Evolutionary conservation across 1,140 invertebrate species (phyloP), one percentile per base, ranked within the genome.

Genomic region (Euborellia annulipes): DNA sequence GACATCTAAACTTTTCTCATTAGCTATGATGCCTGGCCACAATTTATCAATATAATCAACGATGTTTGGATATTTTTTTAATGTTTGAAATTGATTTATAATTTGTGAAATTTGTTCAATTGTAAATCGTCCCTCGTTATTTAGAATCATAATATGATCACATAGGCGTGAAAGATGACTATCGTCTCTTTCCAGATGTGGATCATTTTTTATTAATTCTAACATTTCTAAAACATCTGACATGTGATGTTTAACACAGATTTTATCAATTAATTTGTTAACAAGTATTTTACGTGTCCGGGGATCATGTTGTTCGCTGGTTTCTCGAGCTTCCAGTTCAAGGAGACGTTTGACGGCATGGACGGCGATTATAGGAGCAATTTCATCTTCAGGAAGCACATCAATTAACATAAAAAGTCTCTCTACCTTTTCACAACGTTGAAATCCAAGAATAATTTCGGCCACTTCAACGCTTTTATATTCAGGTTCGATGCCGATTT

Each of bases 1-100:
- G 46, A 66, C 65, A 56, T 70, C 62, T 14, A 83, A 76, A 13
- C 77, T 67, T 16, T 64, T 55, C 46, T 75, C 67, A 47, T 65
- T 68, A 7, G 69, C 68, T 23, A 69, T 60, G 43, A 84, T 69
- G 21, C 77, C 78, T 50, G 73, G 59, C 80, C 80, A 84, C n/a
- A 82, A 54, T 55, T 72, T 71, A 49, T 83, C 77, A 40, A 78
- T 63, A 11, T 62, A 60, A 22, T 69, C 62, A 40, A 56, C 55
- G 58, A 68, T 72, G 41, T 65, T 65, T 3, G 58, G 27, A 51
- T 68, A 58, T 43, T 56, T 55, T 46, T 60, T 69, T 49, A 45
- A 49, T 53, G 58, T 42, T 61, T 62, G 57, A 62, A 72, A 50
- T 40, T 62, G 55, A 38, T 59, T 56, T 19, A 74, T 62, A 44